These are phyloP conservation scores for Lamproptera curius DNA, from an alignment of 2,888 invertebrate genomes.

Conservation along the genomic window DNA sequence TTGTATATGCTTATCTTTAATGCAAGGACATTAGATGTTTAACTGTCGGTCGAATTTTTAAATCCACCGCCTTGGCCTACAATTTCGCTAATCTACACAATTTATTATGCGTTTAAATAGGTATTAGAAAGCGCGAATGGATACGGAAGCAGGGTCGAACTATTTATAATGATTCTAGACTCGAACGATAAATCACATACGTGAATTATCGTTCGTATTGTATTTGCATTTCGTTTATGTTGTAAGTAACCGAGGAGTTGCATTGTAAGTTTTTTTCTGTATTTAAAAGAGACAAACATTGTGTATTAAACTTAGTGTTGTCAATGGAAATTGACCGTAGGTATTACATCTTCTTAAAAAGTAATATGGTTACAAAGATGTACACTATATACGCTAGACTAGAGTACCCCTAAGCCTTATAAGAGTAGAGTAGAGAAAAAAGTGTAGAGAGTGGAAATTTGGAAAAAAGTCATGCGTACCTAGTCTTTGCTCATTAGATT, in stretches of 20 bases:
- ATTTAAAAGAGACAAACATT: no score
- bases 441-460: no score
- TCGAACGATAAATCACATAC: background rate
- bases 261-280: background rate
- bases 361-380: no score
- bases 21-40: background rate
- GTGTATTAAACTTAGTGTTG: no score
- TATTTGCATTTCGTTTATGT: background rate
- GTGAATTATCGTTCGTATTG: background rate
- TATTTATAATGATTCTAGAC: background rate
- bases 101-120: slow-evolving; percentile 13
- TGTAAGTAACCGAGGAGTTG: background rate
- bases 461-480: no score
- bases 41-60: slow-evolving; percentile 1
- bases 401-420: no score
- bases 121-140: slow-evolving; percentile 12
- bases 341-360: no score
- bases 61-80: slow-evolving; percentile 12
- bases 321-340: no score
- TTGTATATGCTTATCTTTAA: no score
- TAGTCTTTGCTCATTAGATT: no score
- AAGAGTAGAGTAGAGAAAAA: no score
- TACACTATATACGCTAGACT: no score
- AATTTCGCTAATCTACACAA: slow-evolving; percentile 13
- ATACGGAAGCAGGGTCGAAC: slow-evolving; percentile 4